phyloP scores from a whole-genome alignment of 2,113 vertebrate species.

The Terrapene triunguis region DNA sequence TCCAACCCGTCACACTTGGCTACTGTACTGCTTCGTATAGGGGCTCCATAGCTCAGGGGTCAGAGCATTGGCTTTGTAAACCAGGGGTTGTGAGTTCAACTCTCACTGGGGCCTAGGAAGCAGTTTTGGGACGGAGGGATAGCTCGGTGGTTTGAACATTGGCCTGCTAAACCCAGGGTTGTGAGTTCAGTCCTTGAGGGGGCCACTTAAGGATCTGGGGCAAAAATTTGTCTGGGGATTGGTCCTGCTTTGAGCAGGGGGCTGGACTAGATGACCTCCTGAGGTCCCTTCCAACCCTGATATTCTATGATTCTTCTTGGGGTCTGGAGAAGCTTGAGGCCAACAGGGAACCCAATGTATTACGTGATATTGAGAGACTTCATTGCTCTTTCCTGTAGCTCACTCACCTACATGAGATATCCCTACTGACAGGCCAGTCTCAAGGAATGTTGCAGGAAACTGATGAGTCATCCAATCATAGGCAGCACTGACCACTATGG shows the following conservation, averaged over 20 bases:
- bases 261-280: no score
- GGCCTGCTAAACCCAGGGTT: no score
- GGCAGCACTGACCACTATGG: background rate
- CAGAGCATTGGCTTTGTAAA: slow-evolving; percentile 88
- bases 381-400: background rate
- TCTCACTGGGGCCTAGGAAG: slow-evolving; percentile 78
- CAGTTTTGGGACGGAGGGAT: no score
- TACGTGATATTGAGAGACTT: background rate
- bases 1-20: no score
- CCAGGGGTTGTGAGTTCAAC: slow-evolving; percentile 86
- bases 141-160: no score
- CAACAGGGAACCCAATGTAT: background rate
- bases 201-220: no score
- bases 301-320: background rate
- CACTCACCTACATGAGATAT: background rate
- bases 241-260: no score
- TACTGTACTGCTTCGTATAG: background rate
- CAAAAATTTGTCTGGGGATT: no score
- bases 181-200: no score
- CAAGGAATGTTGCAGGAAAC: background rate
- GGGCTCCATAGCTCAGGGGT: slow-evolving; percentile 87
- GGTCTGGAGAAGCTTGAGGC: background rate
- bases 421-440: background rate
- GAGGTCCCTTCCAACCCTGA: no score
- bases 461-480: background rate